Evolutionary conservation across 2,888 invertebrate genomes (phyloP), one percentile per base, ranked within the genome.

Genomic region (Odontocolon sp.): DNA sequence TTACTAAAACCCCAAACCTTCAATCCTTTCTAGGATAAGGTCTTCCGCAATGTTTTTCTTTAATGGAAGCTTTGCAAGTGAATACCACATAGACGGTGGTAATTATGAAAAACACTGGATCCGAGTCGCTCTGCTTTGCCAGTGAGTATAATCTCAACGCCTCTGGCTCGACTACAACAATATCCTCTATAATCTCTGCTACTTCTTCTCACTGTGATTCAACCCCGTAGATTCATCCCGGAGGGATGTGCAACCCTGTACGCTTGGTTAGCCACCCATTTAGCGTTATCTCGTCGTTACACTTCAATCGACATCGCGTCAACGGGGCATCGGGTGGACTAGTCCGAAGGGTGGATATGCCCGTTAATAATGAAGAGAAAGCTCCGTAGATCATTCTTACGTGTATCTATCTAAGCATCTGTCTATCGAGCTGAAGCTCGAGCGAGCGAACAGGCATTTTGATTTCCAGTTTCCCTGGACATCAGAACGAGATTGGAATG

Each of bases 281-380:
- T 84, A 83, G 83, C 87, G 85, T 87, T 89, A 90, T 90, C 89
- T 87, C 84, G 75, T 79, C 85, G 84, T 90, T 87, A 90, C 89
- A 89, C 88, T 89, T 86, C 88, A 86, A 88, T 89, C 88, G 88
- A 89, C 88, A 88, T 87, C 84, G 67, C 77, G 72, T 72, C 77
- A 77, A 68, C 68, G 63, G 63, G 36, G 33, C 11, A 38, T 67
- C 66, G 52, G 28, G 52, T 40, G 28, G 56, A 31, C 21, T 52
- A 50, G 47, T 16, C 61, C 38, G 21, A 14, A 23, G 40, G 63
- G 67, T 68, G 33, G 68, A 68, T 68, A 68, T 26, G 47, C 61
- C 0, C 38, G 56, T 77, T 77, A 67, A 77, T 71, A 71, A 67
- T 57, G 56, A 18, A 23, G 50, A 66, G 64, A 59, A 61, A 59